These are phyloP conservation scores for Thunnus thynnus DNA, from an alignment of 2,113 vertebrate genomes.

Conservation along the genomic window DNA sequence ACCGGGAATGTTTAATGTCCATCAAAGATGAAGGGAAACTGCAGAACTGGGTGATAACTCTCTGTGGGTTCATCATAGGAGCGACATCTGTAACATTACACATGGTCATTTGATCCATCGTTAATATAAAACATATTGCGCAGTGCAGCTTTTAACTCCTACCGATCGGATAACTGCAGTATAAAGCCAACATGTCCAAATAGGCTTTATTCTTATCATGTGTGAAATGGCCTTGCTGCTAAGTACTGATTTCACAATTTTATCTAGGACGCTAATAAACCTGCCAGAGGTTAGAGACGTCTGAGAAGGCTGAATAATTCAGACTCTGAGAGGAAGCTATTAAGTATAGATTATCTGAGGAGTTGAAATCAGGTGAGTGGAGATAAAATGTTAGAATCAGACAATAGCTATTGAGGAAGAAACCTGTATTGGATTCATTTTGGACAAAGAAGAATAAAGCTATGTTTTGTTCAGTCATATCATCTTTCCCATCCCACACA, in stretches of 20 bases:
- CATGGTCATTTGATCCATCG: background rate
- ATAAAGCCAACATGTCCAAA: slow-evolving; percentile 9
- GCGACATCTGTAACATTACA: too few relatives aligned
- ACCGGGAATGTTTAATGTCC: too few relatives aligned
- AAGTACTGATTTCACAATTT: slow-evolving; percentile 51
- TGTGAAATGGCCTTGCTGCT: slow-evolving; percentile 40
- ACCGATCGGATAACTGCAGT: background rate
- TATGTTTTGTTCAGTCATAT: slow-evolving; percentile 31
- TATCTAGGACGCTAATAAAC: slow-evolving; percentile 48
- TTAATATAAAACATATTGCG: slow-evolving; percentile 13
- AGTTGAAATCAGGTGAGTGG: slow-evolving; percentile 28
- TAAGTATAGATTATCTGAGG: slow-evolving; percentile 57
- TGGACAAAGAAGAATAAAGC: background rate
- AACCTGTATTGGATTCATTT: slow-evolving; percentile 20
- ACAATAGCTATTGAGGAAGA: slow-evolving; percentile 9
- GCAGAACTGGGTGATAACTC: too few relatives aligned
- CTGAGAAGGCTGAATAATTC: slow-evolving; percentile 46
- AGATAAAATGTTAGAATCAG: slow-evolving; percentile 23
- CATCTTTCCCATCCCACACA: slow-evolving; percentile 22
- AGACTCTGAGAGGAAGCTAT: slow-evolving; percentile 42
- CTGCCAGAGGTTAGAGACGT: slow-evolving; percentile 38
- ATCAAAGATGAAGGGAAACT: too few relatives aligned
- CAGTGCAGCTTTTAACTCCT: background rate
- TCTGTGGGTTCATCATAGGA: too few relatives aligned
- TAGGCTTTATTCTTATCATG: slow-evolving; percentile 39